Evolutionary conservation across 2,113 vertebrate genomes (phyloP), one percentile per base, ranked within the genome.

Genomic region (Eulemur rufifrons): DNA sequence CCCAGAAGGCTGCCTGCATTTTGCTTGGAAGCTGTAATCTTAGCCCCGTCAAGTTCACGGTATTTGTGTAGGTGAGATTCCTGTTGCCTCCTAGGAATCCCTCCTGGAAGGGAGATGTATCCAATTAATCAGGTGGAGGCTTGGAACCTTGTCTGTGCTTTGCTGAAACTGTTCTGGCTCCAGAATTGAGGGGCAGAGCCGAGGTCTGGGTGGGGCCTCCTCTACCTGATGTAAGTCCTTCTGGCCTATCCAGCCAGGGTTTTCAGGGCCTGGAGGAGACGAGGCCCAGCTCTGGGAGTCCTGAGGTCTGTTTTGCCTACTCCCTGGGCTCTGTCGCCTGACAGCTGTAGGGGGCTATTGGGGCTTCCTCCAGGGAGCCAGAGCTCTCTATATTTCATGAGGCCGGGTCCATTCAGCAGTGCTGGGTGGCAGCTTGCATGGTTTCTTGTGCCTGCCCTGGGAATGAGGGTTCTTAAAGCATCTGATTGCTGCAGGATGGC

Each of bases 361-460:
- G 32, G 27, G 71, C 42, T 92, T 95, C 78, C 94, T 89, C 63
- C 14, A 64, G 91, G 86, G 86, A 98, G 68, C 23, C 42, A 14
- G 39, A 2, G 25, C 32, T 83, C 14, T 97, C 83, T 92, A 92
- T 96, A 97, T 97, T 97, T 97, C 47, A 97, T 92, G 86, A 97
- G 86, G n/a, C 74, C 95, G 15, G 13, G 76, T 93, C 54, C 56
- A 27, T 86, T 80, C 42, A 23, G 68, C 64, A 86, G 63, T 52
- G 63, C 77, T 69, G 59, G 78, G 78, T 71, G 78, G 85, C 39
- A 66, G 83, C 69, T 95, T 95, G 45, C 91, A 91, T 47, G 68
- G 78, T 61, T 93, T 96, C 91, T 88, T 95, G 63, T 1, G 0
- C 27, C 27, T 97, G 94, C 83, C 95, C 27, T 94, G 95, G 95